A percentile compares a stretch with the other conserved stretches of the same genome.
These are phyloP conservation scores for Python bivittatus DNA, from an alignment of 2,113 vertebrate genomes.

Conservation along the genomic window DNA sequence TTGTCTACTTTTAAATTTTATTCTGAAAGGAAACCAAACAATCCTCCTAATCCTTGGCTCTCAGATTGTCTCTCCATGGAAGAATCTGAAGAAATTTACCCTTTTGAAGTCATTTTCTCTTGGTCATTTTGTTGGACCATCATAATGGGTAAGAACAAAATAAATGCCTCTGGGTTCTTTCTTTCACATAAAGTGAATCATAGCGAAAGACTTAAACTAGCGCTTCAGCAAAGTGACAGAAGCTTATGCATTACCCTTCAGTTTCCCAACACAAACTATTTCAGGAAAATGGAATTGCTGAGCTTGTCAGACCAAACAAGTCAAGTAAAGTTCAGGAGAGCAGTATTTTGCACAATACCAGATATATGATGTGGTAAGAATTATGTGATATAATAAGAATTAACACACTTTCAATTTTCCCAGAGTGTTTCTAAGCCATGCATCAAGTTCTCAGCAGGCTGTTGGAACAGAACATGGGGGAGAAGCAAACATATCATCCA, in stretches of 20 bases:
- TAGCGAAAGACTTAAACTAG: slow-evolving; percentile 12
- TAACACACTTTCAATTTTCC: slow-evolving; percentile 39
- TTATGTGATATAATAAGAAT: no score
- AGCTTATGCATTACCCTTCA: slow-evolving; percentile 29
- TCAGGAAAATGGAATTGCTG: slow-evolving; percentile 35
- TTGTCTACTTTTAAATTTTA: not conserved
- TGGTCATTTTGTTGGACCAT: not conserved
- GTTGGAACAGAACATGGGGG: slow-evolving; percentile 20
- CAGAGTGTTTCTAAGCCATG: slow-evolving; percentile 1
- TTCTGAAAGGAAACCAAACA: not conserved
- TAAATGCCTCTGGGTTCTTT: slow-evolving; percentile 25
- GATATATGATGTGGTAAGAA: slow-evolving; percentile 45
- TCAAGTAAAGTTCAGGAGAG: slow-evolving; percentile 39
- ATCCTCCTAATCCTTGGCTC: not conserved
- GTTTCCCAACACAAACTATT: slow-evolving; percentile 31
- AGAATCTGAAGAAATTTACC: not conserved
- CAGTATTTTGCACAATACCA: not conserved
- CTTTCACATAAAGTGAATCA: slow-evolving; percentile 35
- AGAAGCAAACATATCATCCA: slow-evolving; percentile 15
- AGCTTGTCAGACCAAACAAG: slow-evolving; percentile 35
- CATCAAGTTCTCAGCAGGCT: slow-evolving; percentile 33
- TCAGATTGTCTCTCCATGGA: not conserved
- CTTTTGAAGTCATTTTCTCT: not conserved
- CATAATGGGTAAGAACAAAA: slow-evolving; percentile 5
- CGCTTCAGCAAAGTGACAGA: not conserved